phyloP scores from a whole-genome alignment of 2,113 vertebrate genomes.

The Australoheros scitulus region DNA sequence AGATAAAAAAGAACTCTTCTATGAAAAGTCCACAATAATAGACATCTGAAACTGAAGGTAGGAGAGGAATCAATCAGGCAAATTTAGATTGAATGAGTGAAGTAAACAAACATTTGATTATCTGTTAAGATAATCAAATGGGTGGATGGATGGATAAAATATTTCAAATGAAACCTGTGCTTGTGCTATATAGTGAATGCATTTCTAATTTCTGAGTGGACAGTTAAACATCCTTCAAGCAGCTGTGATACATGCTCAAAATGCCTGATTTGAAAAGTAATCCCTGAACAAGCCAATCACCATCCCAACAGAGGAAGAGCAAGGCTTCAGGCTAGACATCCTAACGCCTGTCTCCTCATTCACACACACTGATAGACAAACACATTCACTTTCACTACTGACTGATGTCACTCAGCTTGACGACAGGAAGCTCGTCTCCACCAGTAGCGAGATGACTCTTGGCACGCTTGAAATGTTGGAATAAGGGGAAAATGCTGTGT shows the following conservation, averaged over 20 bases:
- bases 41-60: neutral
- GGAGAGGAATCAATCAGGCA: neutral
- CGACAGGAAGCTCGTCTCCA: neutral
- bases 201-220: constrained; percentile 38
- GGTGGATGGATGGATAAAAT: neutral
- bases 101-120: constrained; percentile 2
- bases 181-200: constrained; percentile 2
- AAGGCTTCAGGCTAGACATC: neutral
- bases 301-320: neutral
- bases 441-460: neutral
- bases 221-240: constrained; percentile 25
- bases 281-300: neutral
- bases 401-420: neutral
- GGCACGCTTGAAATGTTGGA: neutral
- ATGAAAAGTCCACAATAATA: neutral
- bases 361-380: neutral
- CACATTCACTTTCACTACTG: constrained; percentile 8
- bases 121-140: neutral
- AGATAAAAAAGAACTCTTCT: constrained; percentile 12
- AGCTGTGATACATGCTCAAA: constrained; percentile 13
- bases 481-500: neutral
- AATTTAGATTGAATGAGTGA: neutral
- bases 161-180: neutral
- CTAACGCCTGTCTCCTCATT: neutral
- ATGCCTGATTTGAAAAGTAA: constrained; percentile 33